Evolutionary conservation across 1,140 invertebrate species (phyloP).

Genomic region (Parasteatoda tepidariorum): DNA sequence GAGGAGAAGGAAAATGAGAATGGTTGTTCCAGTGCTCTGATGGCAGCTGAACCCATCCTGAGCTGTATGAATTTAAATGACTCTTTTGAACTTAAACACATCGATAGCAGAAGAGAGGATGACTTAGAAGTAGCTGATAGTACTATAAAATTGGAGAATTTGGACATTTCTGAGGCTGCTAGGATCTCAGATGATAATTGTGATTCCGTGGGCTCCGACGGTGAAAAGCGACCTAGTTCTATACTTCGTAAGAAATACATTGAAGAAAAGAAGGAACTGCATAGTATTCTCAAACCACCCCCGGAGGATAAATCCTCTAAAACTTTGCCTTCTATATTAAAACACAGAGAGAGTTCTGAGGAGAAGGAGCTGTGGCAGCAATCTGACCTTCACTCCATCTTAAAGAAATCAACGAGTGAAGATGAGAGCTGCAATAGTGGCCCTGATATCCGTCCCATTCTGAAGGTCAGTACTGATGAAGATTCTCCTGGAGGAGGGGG

Average conservation of each 20-base stretch:
- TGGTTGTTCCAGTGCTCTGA: too few species aligned
- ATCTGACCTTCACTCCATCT: slow-evolving; percentile 44
- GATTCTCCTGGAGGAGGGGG: slow-evolving; percentile 15
- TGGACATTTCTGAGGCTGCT: slow-evolving; percentile 21
- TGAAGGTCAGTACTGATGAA: slow-evolving; percentile 51
- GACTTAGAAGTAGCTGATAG: not conserved
- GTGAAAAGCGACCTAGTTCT: slow-evolving; percentile 27
- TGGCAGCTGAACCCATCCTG: slow-evolving; percentile 1
- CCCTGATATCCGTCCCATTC: slow-evolving; percentile 57
- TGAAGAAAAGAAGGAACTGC: slow-evolving; percentile 38
- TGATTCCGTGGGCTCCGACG: slow-evolving; percentile 23
- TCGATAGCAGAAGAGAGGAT: slow-evolving; percentile 39
- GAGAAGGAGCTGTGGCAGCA: slow-evolving; percentile 51
- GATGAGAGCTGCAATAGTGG: slow-evolving; percentile 54
- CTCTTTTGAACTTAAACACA: slow-evolving; percentile 28
- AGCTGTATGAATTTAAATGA: slow-evolving; percentile 18
- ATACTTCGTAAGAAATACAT: slow-evolving; percentile 24
- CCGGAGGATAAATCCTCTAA: slow-evolving; percentile 14
- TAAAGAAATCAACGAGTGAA: slow-evolving; percentile 57
- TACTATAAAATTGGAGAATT: slow-evolving; percentile 3
- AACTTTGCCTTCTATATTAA: slow-evolving; percentile 37
- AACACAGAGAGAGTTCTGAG: slow-evolving; percentile 53
- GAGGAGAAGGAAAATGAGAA: not conserved
- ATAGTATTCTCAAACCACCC: slow-evolving; percentile 37
- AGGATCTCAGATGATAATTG: slow-evolving; percentile 6